A percentile compares a stretch with the other conserved stretches of the same genome.
Conservation (phyloP, 2,113 vertebrate genomes). For the Anarhynchus alexandrinus region DNA sequence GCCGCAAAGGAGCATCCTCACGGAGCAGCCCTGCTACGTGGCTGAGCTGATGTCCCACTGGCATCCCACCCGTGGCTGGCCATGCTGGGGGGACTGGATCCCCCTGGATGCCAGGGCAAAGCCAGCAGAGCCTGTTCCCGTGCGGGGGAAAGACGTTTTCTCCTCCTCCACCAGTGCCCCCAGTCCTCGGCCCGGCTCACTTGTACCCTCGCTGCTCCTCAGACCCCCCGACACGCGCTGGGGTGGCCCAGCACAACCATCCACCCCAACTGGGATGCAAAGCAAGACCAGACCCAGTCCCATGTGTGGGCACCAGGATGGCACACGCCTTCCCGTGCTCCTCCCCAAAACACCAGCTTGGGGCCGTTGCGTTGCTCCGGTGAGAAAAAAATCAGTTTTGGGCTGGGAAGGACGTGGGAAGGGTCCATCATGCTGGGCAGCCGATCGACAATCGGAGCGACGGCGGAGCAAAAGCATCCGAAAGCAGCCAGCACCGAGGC, state of each 20-base stretch:
- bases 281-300: not conserved
- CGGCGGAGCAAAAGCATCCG: rapidly evolving
- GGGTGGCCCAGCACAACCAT: not conserved
- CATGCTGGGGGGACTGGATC: not conserved
- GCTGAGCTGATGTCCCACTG: not conserved
- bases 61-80: rapidly evolving
- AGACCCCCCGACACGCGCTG: rapidly evolving
- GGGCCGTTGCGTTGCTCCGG: rapidly evolving
- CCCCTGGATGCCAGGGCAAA: not conserved
- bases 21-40: rapidly evolving
- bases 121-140: not conserved
- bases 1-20: not conserved
- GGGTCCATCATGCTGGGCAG: rapidly evolving
- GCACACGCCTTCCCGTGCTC: rapidly evolving
- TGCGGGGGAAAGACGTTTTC: rapidly evolving
- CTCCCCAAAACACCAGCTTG: not conserved
- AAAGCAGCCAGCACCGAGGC: not conserved
- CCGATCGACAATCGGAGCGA: rapidly evolving
- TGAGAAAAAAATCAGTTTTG: rapidly evolving
- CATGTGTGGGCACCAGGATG: not conserved
- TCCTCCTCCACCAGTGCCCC: not conserved
- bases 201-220: not conserved
- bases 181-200: not conserved
- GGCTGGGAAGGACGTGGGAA: too few species aligned
- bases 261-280: not conserved